Evolutionary conservation across 2,113 vertebrate genomes (phyloP).

Genomic region (Etia nguti): DNA sequence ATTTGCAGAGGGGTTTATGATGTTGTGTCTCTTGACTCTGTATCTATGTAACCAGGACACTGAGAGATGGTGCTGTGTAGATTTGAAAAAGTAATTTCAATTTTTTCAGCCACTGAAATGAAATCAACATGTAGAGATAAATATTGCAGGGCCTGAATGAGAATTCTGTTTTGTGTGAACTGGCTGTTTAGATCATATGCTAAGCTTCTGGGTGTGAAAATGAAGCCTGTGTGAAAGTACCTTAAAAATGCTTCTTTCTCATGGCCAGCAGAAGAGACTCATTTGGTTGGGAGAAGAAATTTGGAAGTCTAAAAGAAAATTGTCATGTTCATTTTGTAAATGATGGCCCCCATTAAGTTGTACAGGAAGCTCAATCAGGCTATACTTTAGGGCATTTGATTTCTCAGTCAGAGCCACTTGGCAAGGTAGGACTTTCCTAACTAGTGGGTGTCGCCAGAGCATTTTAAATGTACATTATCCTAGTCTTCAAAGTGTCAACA

Average conservation of each 20-base stretch:
- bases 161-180: neutral
- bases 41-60: neutral
- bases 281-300: neutral
- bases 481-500: neutral
- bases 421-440: neutral
- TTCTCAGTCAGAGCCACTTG: neutral
- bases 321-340: neutral
- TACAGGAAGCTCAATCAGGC: neutral
- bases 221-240: neutral
- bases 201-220: neutral
- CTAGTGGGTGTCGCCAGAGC: neutral
- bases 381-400: neutral
- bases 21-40: neutral
- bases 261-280: neutral
- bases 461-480: neutral
- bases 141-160: neutral
- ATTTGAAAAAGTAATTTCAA: neutral
- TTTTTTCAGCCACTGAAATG: neutral
- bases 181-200: neutral
- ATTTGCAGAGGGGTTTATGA: neutral
- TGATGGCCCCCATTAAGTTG: neutral
- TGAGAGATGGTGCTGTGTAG: neutral
- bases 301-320: neutral
- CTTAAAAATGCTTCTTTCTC: neutral
- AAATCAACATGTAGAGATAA: neutral